Percentiles rank a stretch among this genome's conserved stretches.
Conservation (phyloP, 2,113 vertebrate species). For the Psittacus erithacus region DNA sequence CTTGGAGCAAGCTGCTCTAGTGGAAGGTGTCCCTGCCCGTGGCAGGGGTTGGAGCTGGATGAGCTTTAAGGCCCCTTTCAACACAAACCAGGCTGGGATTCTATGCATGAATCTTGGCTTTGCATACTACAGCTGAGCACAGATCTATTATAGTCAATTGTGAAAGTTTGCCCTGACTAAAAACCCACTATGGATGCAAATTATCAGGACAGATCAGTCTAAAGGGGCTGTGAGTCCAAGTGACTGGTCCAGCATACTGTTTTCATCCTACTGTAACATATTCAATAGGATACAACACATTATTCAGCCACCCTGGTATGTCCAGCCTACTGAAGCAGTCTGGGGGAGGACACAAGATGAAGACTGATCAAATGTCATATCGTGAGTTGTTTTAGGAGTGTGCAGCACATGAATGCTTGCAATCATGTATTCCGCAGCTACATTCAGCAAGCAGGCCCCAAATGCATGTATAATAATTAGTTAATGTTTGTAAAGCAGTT, state of each 20-base stretch:
- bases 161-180: neutral
- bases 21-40: neutral
- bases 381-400: fast-evolving
- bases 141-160: neutral
- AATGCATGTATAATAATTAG: slow-evolving; percentile 36
- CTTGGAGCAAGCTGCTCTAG: neutral
- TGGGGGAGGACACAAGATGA: neutral
- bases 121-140: neutral
- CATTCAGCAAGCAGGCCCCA: neutral
- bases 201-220: neutral
- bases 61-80: neutral
- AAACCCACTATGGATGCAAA: neutral
- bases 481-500: slow-evolving; percentile 31
- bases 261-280: neutral
- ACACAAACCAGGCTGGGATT: neutral
- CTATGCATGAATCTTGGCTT: neutral
- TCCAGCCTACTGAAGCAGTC: neutral
- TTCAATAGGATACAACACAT: neutral
- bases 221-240: neutral
- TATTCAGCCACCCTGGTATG: neutral
- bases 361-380: neutral
- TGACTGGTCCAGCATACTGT: neutral
- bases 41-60: neutral
- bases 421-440: neutral
- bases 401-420: neutral